These are phyloP conservation scores for Palaemon carinicauda DNA, from an alignment of 1,140 invertebrate species.

Conservation along the genomic window DNA sequence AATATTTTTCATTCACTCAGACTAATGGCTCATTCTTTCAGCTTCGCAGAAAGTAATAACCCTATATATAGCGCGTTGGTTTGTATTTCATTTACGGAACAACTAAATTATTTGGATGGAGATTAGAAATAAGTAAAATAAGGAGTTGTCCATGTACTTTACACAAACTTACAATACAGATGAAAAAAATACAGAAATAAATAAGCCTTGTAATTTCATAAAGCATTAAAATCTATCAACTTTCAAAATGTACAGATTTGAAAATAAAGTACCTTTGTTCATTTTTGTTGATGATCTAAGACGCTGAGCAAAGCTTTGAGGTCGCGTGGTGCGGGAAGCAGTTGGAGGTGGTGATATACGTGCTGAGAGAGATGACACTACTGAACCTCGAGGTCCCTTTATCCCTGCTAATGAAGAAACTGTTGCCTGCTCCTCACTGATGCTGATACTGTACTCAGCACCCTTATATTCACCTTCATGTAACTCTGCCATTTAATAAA, in stretches of 20 bases:
- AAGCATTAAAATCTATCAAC: not conserved
- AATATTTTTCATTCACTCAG: too few relatives aligned
- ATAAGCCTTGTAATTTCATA: not conserved
- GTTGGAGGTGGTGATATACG: conserved; percentile 40
- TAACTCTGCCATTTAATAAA: conserved; percentile 22
- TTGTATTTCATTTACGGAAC: too few relatives aligned
- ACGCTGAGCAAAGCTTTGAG: conserved; percentile 87
- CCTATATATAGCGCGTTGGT: too few relatives aligned
- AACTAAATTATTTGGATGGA: too few relatives aligned
- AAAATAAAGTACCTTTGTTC: conserved; percentile 71
- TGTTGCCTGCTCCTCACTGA: conserved; percentile 56
- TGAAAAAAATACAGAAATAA: not conserved
- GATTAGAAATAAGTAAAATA: too few relatives aligned
- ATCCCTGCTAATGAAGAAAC: conserved; percentile 55
- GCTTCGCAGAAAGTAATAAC: too few relatives aligned
- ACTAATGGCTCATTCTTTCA: too few relatives aligned
- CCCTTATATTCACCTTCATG: conserved; percentile 55
- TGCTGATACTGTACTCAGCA: conserved; percentile 54
- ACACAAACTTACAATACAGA: not conserved
- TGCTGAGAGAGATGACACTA: conserved; percentile 56
- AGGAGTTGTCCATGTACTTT: not conserved
- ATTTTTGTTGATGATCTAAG: conserved; percentile 82
- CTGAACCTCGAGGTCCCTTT: conserved; percentile 52
- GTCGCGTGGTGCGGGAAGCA: conserved; percentile 68
- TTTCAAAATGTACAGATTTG: not conserved